These are phyloP conservation scores for Doris montereyensis DNA, from an alignment of 2,888 invertebrate genomes.

Conservation along the genomic window DNA sequence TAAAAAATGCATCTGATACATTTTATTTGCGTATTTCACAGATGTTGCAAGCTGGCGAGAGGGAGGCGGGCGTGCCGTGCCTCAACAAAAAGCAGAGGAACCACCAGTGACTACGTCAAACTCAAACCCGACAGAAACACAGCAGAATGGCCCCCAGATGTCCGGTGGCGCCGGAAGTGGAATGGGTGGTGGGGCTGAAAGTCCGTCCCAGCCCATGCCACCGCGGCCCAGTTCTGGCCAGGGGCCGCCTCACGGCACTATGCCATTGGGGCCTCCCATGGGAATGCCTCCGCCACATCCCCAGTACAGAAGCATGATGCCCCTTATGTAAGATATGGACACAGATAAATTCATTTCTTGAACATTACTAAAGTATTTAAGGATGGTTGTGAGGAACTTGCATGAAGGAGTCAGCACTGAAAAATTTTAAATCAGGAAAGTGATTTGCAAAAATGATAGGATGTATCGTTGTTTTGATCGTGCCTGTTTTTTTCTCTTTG, in stretches of 20 bases:
- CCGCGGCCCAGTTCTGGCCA: slow-evolving; percentile 61
- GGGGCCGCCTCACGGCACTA: slow-evolving; percentile 52
- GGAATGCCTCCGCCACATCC: slow-evolving; percentile 62
- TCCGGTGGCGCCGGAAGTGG: slow-evolving; percentile 55
- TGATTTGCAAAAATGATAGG: too few relatives aligned
- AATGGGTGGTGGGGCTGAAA: slow-evolving; percentile 37
- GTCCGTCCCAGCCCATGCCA: slow-evolving; percentile 55
- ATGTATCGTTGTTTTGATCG: not conserved
- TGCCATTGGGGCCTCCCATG: slow-evolving; percentile 64
- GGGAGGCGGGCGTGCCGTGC: slow-evolving; percentile 79
- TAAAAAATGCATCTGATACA: too few relatives aligned
- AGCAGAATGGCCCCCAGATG: slow-evolving; percentile 69
- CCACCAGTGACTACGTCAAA: slow-evolving; percentile 63
- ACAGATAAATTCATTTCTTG: not conserved
- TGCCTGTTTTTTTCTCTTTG: not conserved
- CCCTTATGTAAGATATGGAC: slow-evolving; percentile 63
- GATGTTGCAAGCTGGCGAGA: slow-evolving; percentile 92
- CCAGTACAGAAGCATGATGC: slow-evolving; percentile 72
- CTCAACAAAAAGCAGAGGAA: slow-evolving; percentile 65
- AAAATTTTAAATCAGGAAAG: too few relatives aligned
- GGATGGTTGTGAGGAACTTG: too few relatives aligned
- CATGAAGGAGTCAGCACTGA: too few relatives aligned
- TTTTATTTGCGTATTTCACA: too few relatives aligned
- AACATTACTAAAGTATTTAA: too few relatives aligned
- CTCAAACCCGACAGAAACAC: slow-evolving; percentile 65